Base-by-base conservation (phyloP, 2,888 invertebrate species). In the Heliconius ismenius region DNA sequence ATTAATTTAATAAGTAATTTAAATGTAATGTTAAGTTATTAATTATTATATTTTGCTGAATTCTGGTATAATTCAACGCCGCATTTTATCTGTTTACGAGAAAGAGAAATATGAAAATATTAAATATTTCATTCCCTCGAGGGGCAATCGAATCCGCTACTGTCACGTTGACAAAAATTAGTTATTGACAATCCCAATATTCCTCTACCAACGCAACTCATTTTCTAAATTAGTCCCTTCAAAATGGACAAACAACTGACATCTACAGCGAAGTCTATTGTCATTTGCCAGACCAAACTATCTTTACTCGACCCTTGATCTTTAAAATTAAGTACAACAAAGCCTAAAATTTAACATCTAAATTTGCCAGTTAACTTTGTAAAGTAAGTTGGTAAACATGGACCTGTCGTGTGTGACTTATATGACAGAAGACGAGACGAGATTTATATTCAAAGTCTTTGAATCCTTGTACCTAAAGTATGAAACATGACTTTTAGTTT, bases 141-240 rank as follows among this genome's bases (percentile, higher is more conserved):
- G n/a, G 1, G n/a, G 3, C 10, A n/a, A n/a, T n/a, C n/a, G n/a
- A 58, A n/a, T 3, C n/a, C 4, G 3, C 10, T 9, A n/a, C n/a
- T 10, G 54, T 54, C 54, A n/a, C 3, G 7, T 58, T 58, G n/a
- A n/a, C n/a, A n/a, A 65, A 65, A 39, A 65, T 24, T 24, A 36
- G n/a, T 11, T 65, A 65, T 39, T 65, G 18, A 15, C 18, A 28
- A n/a, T 11, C 1, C 32, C 4, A 36, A 65, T 18, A 65, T 10
- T n/a, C 78, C 80, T 81, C 83, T 82, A 83, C 84, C 84, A 83
- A 84, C 84, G 83, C 83, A 85, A 85, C 85, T 86, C 86, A 86
- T 84, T 83, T 82, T 79, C 85, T 84, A 85, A 86, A 89, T 89
- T 88, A 88, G 87, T 88, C 85, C 86, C 84, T 83, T 85, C 84